Percentiles rank a stretch among this genome's conserved stretches.
These are phyloP conservation scores for Piliocolobus tephrosceles DNA, from an alignment of 2,113 vertebrate genomes.

Conservation along the genomic window DNA sequence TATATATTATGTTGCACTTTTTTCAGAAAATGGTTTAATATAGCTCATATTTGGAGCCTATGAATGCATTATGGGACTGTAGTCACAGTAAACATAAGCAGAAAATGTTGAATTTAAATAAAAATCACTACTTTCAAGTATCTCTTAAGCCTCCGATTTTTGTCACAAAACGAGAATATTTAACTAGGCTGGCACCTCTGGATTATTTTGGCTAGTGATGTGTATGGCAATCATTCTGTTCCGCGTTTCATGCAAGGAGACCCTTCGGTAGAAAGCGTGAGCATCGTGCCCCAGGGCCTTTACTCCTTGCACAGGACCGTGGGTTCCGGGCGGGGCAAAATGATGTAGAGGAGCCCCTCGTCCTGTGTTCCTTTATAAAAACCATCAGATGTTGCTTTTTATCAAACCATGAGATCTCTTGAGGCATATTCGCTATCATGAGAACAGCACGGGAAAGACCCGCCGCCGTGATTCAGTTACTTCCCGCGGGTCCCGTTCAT, in stretches of 20 bases:
- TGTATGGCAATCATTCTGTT: not conserved
- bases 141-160: not conserved
- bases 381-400: too few species aligned
- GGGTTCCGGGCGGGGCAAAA: fast-evolving
- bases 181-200: not conserved
- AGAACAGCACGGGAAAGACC: too few species aligned
- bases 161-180: not conserved
- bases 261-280: fast-evolving
- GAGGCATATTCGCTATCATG: too few species aligned
- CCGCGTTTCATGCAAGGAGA: not conserved
- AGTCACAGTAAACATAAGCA: not conserved
- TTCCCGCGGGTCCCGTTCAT: fast-evolving
- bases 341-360: fast-evolving
- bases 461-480: too few species aligned
- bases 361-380: too few species aligned
- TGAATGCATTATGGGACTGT: not conserved
- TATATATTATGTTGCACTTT: not conserved
- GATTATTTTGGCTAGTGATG: not conserved
- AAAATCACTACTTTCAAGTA: not conserved
- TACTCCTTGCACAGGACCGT: fast-evolving
- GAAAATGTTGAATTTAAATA: not conserved
- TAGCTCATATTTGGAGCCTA: not conserved
- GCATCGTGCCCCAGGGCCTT: fast-evolving
- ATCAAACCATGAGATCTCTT: too few species aligned
- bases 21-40: not conserved